Conservation (phyloP, 2,797 vertebrate genomes). For the Sebastiscus tertius region DNA sequence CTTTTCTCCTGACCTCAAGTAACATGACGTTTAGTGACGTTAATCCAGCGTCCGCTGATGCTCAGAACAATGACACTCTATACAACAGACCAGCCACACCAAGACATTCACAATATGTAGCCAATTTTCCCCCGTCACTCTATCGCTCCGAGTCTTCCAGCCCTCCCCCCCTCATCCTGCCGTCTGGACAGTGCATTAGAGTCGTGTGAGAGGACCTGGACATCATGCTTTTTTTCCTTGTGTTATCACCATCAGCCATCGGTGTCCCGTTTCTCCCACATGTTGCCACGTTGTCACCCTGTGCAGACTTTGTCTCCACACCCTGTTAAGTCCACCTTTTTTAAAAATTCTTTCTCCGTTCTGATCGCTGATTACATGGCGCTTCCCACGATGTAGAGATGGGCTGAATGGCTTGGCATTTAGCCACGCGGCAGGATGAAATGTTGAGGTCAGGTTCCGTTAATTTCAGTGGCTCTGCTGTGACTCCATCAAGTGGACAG, state of each 20-base stretch:
- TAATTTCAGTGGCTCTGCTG: slow-evolving; percentile 17
- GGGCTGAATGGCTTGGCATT: slow-evolving; percentile 55
- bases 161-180: slow-evolving; percentile 32
- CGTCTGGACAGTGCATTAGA: slow-evolving; percentile 68
- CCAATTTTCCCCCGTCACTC: background rate
- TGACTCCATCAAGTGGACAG: background rate
- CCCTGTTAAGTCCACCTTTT: slow-evolving; percentile 24
- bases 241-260: slow-evolving; percentile 68
- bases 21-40: background rate
- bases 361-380: slow-evolving; percentile 11
- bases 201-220: slow-evolving; percentile 28
- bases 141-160: slow-evolving; percentile 21
- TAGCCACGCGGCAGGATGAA: slow-evolving; percentile 47
- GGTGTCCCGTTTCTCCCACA: slow-evolving; percentile 54
- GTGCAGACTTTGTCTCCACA: slow-evolving; percentile 55
- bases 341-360: background rate
- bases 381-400: slow-evolving; percentile 53
- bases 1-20: background rate
- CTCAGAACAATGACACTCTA: slow-evolving; percentile 3
- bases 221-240: slow-evolving; percentile 15
- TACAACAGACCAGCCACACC: slow-evolving; percentile 1
- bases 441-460: slow-evolving; percentile 46
- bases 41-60: background rate
- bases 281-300: slow-evolving; percentile 59
- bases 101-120: slow-evolving; percentile 25